Evolutionary conservation across 2,113 vertebrate species (phyloP).

Genomic region (Oryzias celebensis): DNA sequence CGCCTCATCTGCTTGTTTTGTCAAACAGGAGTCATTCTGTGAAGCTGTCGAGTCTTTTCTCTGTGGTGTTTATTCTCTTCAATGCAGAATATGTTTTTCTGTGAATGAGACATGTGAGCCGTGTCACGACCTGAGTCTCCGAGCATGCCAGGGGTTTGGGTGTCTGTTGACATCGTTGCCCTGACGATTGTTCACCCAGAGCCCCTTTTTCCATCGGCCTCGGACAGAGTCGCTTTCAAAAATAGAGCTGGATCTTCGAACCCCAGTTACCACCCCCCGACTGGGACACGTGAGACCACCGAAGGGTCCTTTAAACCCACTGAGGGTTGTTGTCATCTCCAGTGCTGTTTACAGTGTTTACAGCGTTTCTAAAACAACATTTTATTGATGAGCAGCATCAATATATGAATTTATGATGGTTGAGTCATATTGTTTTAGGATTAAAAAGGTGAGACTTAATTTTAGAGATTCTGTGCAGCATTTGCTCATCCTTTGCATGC

Average conservation of each 20-base stretch:
- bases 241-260: constrained; percentile 58
- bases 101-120: constrained; percentile 18
- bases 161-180: constrained; percentile 68
- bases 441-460: too few species aligned
- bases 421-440: neutral
- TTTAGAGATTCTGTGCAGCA: too few species aligned
- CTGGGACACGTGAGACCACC: constrained; percentile 28
- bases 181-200: constrained; percentile 31
- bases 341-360: constrained; percentile 47
- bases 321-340: neutral
- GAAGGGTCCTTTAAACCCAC: constrained; percentile 22
- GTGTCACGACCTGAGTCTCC: constrained; percentile 26
- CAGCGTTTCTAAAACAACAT: too few species aligned
- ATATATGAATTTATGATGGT: too few species aligned
- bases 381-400: too few species aligned
- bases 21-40: neutral
- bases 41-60: neutral
- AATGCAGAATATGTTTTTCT: constrained; percentile 6
- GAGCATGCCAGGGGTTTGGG: constrained; percentile 43
- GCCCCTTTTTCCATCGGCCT: constrained; percentile 14
- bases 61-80: neutral
- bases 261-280: neutral
- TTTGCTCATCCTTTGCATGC: too few species aligned
- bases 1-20: neutral
- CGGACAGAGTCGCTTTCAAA: constrained; percentile 38